Evolutionary conservation across 2,797 vertebrate species (phyloP), one percentile per base, ranked within the genome.

Genomic region (Tangara arthus): DNA sequence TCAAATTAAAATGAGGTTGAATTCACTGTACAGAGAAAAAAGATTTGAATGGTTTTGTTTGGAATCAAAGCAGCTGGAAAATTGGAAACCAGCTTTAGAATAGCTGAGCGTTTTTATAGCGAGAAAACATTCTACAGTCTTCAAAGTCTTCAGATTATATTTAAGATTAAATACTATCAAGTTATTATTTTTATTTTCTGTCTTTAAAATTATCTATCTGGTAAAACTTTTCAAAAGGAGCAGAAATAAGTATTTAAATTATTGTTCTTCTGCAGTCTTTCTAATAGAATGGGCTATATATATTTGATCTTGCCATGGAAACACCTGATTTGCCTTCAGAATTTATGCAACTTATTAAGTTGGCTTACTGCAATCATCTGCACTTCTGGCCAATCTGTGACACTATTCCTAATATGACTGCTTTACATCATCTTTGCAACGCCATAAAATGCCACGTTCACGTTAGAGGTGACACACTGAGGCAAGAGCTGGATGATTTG

Each of bases 1-100:
- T 85, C 59, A 87, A 79, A 76, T 82, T 89, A 56, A 92, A 83
- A 89, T 89, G 39, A 94, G n/a, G 28, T 30, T 89, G 65, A 92
- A 32, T 81, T 91, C 77, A 79, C 44, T 60, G 72, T 86, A 79
- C 27, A 60, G 66, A 61, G 52, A 69, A 89, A 94, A 92, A 69
- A 71, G 0, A 85, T 65, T 65, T 44, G 20, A 82, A 83, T 92
- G 32, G 41, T 27, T 91, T 92, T 77, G 47, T 75, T 35, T 88
- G 69, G 47, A 90, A 50, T 65, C 57, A 90, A 82, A 95, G 61
- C 65, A 61, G n/a, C 35, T 83, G 60, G 68, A 83, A 95, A 95
- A 71, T 19, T 81, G 32, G 50, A 61, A 79, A 83, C 11, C 63
- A 60, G 8, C 23, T 87, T 87, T 64, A 85, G n/a, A 91, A 78